Evolutionary conservation across 1,140 invertebrate genomes (phyloP).

Genomic region (Brachionus sp.): DNA sequence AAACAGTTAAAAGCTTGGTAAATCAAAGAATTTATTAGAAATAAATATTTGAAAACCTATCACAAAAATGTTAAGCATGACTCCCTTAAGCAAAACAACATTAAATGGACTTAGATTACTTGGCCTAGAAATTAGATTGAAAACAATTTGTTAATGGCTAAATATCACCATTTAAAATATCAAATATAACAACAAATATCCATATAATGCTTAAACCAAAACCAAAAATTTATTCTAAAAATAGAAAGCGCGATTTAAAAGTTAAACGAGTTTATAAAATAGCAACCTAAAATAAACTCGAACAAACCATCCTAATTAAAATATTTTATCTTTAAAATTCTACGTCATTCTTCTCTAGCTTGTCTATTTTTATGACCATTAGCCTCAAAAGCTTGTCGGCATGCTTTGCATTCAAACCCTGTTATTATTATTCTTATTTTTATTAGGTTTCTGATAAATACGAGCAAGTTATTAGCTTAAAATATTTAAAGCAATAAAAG

Average conservation of each 20-base stretch:
- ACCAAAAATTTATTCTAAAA: neutral
- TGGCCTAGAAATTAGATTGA: neutral
- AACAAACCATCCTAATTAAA: constrained; percentile 20
- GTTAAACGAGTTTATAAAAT: neutral
- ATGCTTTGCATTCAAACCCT: neutral
- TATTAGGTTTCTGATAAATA: neutral
- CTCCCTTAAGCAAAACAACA: neutral
- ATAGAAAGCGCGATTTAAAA: neutral
- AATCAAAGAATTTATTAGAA: neutral
- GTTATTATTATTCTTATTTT: neutral
- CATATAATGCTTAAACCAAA: neutral
- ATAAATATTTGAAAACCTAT: neutral
- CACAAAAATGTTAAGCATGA: neutral
- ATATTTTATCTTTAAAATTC: neutral
- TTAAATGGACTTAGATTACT: neutral
- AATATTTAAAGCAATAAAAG: neutral
- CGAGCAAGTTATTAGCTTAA: neutral
- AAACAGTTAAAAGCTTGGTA: neutral
- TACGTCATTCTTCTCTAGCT: neutral
- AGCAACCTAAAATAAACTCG: neutral
- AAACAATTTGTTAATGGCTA: neutral
- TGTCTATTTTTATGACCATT: neutral
- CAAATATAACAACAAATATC: neutral
- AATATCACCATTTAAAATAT: neutral
- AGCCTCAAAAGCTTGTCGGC: no score